Conservation (phyloP, 2,113 vertebrate genomes). For the Astur gentilis region DNA sequence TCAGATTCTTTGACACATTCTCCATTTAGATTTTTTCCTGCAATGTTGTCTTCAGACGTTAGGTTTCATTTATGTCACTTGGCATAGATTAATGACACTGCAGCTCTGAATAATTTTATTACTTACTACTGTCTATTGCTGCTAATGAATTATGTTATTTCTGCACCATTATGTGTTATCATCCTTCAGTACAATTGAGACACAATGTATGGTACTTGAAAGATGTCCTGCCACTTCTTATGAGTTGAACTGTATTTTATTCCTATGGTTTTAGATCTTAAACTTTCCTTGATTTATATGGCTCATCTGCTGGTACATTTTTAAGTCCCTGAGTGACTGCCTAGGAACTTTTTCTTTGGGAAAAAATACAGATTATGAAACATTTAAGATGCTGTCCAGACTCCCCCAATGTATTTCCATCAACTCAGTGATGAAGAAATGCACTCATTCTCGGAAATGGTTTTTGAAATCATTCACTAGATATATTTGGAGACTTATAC, state of each 20-base stretch:
- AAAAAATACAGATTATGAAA: slow-evolving; percentile 11
- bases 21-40: neutral
- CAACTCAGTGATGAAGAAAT: neutral
- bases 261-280: neutral
- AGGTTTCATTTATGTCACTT: neutral
- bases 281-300: slow-evolving; percentile 6
- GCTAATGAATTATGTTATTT: slow-evolving; percentile 23
- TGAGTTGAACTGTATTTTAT: neutral
- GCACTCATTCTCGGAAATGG: neutral
- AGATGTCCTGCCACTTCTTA: neutral
- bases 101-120: neutral
- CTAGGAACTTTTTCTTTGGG: neutral
- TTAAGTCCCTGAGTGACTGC: neutral
- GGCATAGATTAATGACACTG: neutral
- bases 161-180: neutral
- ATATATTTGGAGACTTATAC: neutral
- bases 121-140: neutral
- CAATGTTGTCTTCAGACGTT: neutral
- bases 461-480: neutral
- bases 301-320: neutral
- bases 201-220: neutral
- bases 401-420: neutral
- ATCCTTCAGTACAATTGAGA: neutral
- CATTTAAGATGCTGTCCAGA: neutral
- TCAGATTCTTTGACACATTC: neutral